Conservation (phyloP, 2,888 invertebrate species). For the Eupithecia dodoneata region DNA sequence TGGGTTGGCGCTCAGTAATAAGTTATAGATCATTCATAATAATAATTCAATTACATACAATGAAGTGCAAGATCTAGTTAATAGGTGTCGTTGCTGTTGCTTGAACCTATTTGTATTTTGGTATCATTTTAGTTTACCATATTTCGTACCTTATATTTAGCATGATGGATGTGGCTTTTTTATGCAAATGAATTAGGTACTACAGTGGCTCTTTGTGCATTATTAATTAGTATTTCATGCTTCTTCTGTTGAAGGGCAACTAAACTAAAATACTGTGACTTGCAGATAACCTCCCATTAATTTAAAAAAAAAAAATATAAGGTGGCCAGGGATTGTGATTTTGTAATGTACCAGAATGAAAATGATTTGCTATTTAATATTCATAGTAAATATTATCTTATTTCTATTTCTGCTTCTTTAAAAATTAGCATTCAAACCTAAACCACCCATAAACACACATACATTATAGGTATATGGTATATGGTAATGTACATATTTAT, state of each 20-base stretch:
- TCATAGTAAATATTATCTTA: background rate
- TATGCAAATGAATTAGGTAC: no score
- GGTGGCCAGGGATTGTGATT: background rate
- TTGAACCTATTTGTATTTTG: background rate
- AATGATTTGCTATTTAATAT: background rate
- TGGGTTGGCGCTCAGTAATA: background rate
- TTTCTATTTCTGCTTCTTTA: background rate
- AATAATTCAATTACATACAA: background rate
- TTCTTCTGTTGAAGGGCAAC: background rate
- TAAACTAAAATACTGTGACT: background rate
- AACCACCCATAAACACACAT: background rate
- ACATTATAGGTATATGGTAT: no score
- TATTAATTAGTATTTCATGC: background rate
- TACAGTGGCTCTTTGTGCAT: background rate
- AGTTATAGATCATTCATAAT: background rate
- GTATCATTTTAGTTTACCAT: no score
- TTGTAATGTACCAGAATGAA: background rate
- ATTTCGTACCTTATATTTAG: no score
- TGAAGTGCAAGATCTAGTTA: conserved; percentile 43
- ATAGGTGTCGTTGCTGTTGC: conserved; percentile 58
- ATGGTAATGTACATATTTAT: no score
- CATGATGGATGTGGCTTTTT: no score
- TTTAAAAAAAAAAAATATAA: background rate
- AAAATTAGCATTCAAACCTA: background rate
- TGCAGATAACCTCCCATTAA: background rate